These are phyloP conservation scores for Xiphophorus maculatus DNA, from an alignment of 2,113 vertebrate genomes.

Conservation along the genomic window DNA sequence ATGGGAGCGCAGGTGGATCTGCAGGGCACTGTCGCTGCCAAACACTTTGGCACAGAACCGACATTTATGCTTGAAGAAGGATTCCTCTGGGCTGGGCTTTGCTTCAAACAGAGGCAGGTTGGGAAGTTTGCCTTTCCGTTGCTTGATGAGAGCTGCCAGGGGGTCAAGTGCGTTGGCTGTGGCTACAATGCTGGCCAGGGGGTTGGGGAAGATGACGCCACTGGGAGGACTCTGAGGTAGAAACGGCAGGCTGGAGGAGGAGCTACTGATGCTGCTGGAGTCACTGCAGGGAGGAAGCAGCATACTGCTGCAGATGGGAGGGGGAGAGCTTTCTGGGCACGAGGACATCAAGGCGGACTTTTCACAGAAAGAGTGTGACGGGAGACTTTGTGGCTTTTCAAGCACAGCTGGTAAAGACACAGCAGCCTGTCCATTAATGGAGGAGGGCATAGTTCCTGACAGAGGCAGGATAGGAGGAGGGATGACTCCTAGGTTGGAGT, in stretches of 20 bases:
- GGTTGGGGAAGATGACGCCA: slow-evolving; percentile 96
- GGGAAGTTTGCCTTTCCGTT: slow-evolving; percentile 91
- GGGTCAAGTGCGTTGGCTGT: slow-evolving; percentile 93
- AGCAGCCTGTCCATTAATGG: slow-evolving; percentile 77
- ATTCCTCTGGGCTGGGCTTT: slow-evolving; percentile 91
- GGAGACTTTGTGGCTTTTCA: slow-evolving; percentile 77
- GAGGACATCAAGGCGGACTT: slow-evolving; percentile 71
- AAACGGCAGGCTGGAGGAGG: slow-evolving; percentile 88
- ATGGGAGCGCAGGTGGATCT: slow-evolving; percentile 98
- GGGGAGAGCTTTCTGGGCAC: slow-evolving; percentile 72
- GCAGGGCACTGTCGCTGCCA: slow-evolving; percentile 98
- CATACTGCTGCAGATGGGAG: slow-evolving; percentile 70
- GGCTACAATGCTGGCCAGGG: slow-evolving; percentile 93
- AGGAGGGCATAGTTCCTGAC: slow-evolving; percentile 79
- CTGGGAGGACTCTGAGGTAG: slow-evolving; percentile 95
- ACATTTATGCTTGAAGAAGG: slow-evolving; percentile 99
- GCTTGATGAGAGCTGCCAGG: slow-evolving; percentile 91
- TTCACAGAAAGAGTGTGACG: slow-evolving; percentile 78
- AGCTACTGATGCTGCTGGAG: slow-evolving; percentile 67
- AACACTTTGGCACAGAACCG: slow-evolving; percentile 99
- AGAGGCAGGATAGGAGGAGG: slow-evolving; percentile 82
- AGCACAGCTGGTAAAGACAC: slow-evolving; percentile 73
- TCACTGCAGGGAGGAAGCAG: slow-evolving; percentile 75
- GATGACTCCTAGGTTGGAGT: slow-evolving; percentile 77
- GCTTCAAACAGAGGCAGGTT: slow-evolving; percentile 91